Percentiles rank a stretch among this genome's conserved stretches.
Conservation (phyloP, 2,113 vertebrate genomes). For the Charina bottae region DNA sequence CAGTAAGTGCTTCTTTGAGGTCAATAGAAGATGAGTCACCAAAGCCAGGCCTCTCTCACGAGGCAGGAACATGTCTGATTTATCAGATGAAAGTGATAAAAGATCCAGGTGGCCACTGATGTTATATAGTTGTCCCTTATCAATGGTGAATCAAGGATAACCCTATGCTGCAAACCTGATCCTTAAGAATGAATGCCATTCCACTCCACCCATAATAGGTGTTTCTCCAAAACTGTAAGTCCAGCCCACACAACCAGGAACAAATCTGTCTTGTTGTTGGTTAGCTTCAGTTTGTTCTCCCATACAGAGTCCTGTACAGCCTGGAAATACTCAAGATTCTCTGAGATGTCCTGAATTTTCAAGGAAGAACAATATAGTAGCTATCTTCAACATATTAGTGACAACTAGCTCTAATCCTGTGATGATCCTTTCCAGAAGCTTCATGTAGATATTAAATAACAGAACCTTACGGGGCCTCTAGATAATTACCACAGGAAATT, state of each 20-base stretch:
- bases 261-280: not conserved
- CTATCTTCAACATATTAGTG: not conserved
- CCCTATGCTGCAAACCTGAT: not conserved
- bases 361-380: not conserved
- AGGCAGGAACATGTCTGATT: not conserved
- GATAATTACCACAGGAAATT: not conserved
- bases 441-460: not conserved
- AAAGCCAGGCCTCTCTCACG: not conserved
- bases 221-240: not conserved
- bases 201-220: not conserved
- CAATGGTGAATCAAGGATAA: not conserved
- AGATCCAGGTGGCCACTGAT: not conserved
- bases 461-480: not conserved
- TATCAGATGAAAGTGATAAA: not conserved
- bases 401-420: not conserved
- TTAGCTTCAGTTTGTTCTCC: not conserved
- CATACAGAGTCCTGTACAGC: not conserved
- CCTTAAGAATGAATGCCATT: not conserved
- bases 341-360: not conserved
- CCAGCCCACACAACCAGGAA: not conserved
- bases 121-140: not conserved
- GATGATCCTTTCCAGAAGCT: not conserved
- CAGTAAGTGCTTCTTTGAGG: not conserved
- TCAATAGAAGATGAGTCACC: not conserved
- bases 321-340: not conserved